These are phyloP conservation scores for Struthio camelus DNA, from an alignment of 2,113 vertebrate species.

Conservation along the genomic window DNA sequence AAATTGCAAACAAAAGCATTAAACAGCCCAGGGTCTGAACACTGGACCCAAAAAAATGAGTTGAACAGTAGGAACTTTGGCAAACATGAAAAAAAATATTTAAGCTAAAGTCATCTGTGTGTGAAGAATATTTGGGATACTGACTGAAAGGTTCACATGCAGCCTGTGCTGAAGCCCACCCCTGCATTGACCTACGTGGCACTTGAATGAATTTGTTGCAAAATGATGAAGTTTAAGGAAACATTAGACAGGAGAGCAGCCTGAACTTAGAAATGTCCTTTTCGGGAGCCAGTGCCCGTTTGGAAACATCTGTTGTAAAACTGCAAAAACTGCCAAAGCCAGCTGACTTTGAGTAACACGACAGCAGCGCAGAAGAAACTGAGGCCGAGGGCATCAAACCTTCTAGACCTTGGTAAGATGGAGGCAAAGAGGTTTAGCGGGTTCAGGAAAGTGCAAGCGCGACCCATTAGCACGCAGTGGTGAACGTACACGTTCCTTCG, in stretches of 20 bases:
- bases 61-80: not conserved
- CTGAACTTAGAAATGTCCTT: not conserved
- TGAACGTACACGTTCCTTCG: rapidly evolving
- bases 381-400: not conserved
- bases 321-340: not conserved
- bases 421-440: not conserved
- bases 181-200: not conserved
- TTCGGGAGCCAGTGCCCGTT: not conserved
- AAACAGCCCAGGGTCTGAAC: not conserved
- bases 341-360: not conserved
- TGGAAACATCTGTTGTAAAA: not conserved
- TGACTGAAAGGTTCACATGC: not conserved
- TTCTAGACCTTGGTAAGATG: not conserved
- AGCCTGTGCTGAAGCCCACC: not conserved
- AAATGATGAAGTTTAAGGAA: not conserved
- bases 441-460: not conserved
- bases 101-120: not conserved
- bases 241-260: not conserved
- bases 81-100: not conserved
- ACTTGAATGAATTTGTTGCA: not conserved
- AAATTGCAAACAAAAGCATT: not conserved
- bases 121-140: not conserved
- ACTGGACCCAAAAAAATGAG: not conserved
- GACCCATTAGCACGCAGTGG: not conserved
- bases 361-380: not conserved